Conservation (phyloP, 2,888 invertebrate genomes). For the Scrobipalpa costella region DNA sequence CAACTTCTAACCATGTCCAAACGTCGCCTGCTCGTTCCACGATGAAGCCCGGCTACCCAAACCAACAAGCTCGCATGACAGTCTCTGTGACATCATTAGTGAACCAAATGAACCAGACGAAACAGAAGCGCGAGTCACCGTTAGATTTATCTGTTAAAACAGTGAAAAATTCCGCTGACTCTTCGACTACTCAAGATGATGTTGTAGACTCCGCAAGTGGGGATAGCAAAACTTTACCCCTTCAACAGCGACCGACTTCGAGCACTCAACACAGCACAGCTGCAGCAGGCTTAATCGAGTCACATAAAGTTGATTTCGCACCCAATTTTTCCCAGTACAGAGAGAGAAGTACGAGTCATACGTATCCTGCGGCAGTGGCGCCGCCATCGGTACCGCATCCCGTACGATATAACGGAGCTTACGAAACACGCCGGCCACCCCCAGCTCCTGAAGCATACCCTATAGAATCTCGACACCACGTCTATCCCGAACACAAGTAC, state of each 20-base stretch:
- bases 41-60: conserved; percentile 65
- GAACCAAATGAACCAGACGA: conserved; percentile 74
- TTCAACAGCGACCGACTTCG: conserved; percentile 59
- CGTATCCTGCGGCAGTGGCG: conserved; percentile 45
- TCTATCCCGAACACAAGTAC: conserved; percentile 64
- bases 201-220: conserved; percentile 70
- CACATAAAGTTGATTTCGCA: conserved; percentile 89
- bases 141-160: conserved; percentile 94
- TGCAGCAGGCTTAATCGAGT: conserved; percentile 55
- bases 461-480: conserved; percentile 63
- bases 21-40: conserved; percentile 63
- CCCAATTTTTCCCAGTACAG: conserved; percentile 85
- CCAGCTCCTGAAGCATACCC: conserved; percentile 60
- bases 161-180: conserved; percentile 93
- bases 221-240: conserved; percentile 60
- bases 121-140: conserved; percentile 87
- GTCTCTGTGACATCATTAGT: conserved; percentile 75
- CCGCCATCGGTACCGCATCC: conserved; percentile 52
- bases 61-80: conserved; percentile 72
- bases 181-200: conserved; percentile 89
- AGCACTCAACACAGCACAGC: conserved; percentile 52
- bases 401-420: conserved; percentile 62
- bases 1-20: conserved; percentile 57
- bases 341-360: conserved; percentile 57
- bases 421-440: conserved; percentile 54